A percentile compares a stretch with the other conserved stretches of the same genome.
These are phyloP conservation scores for Carposina sasakii DNA, from an alignment of 1,140 invertebrate genomes.

Conservation along the genomic window DNA sequence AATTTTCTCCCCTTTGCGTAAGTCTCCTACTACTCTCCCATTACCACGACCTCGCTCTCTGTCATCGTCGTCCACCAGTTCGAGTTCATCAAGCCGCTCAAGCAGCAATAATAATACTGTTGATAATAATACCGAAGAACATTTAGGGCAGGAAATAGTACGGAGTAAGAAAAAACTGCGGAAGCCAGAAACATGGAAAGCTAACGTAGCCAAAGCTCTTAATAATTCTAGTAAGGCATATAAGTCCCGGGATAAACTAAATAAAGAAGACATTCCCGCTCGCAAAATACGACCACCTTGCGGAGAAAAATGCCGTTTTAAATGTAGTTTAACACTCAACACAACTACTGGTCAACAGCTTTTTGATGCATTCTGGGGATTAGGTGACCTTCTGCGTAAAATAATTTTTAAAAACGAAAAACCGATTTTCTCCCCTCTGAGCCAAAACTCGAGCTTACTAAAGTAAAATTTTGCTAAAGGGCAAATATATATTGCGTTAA, in stretches of 20 bases:
- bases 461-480: no score
- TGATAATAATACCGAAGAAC: conserved; percentile 1
- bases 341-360: conserved; percentile 15
- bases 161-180: conserved; percentile 10
- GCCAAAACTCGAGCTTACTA: no score
- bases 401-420: no score
- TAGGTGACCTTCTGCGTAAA: conserved; percentile 21
- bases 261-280: conserved; percentile 22
- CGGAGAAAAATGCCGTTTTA: conserved; percentile 24
- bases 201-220: conserved; percentile 18
- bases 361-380: conserved; percentile 23
- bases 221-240: conserved; percentile 23
- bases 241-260: conserved; percentile 15
- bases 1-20: conserved; percentile 10
- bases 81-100: no score
- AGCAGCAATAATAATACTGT: conserved; percentile 6
- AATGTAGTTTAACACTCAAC: conserved; percentile 16
- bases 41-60: conserved; percentile 4
- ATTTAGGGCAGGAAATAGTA: conserved; percentile 6
- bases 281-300: conserved; percentile 25
- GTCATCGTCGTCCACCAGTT: conserved; percentile 2
- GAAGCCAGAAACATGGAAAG: conserved; percentile 19
- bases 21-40: no score
- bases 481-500: no score
- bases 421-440: no score